These are phyloP conservation scores for Drosophila novamexicana DNA, from an alignment of 1,140 invertebrate species.

Conservation along the genomic window DNA sequence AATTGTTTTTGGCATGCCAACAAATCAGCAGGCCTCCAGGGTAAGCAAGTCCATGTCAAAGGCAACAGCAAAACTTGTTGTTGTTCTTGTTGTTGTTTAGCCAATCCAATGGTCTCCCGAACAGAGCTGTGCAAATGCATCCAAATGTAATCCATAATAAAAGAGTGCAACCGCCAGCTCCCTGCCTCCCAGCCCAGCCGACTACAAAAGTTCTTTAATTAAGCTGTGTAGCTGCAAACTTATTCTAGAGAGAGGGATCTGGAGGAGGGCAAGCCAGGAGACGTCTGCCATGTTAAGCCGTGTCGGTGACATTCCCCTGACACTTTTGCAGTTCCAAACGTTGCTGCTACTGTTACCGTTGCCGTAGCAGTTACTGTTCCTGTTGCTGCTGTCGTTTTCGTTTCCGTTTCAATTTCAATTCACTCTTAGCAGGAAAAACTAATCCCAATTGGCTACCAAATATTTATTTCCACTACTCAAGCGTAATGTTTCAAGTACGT, in stretches of 20 bases:
- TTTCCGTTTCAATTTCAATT: conserved; percentile 70
- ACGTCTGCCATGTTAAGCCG: conserved; percentile 43
- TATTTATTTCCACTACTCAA: conserved; percentile 78
- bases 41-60: conserved; percentile 56
- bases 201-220: conserved; percentile 68
- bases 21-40: conserved; percentile 71
- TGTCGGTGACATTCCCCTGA: conserved; percentile 61
- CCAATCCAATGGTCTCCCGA: conserved; percentile 4
- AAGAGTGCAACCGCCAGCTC: conserved; percentile 24
- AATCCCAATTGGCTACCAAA: conserved; percentile 78
- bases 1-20: conserved; percentile 63
- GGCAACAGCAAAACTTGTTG: conserved; percentile 32
- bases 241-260: conserved; percentile 2
- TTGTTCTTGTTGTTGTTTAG: conserved; percentile 17
- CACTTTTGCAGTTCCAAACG: conserved; percentile 45
- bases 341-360: conserved; percentile 31
- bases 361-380: background rate
- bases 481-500: conserved; percentile 54
- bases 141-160: conserved; percentile 75
- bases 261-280: conserved; percentile 3
- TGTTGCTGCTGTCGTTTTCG: conserved; percentile 22
- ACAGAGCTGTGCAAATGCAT: conserved; percentile 48
- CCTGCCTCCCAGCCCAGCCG: conserved; percentile 13
- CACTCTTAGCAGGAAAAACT: conserved; percentile 49
- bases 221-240: conserved; percentile 52